Evolutionary conservation across 2,113 vertebrate genomes (phyloP).

Genomic region (Micromys minutus): DNA sequence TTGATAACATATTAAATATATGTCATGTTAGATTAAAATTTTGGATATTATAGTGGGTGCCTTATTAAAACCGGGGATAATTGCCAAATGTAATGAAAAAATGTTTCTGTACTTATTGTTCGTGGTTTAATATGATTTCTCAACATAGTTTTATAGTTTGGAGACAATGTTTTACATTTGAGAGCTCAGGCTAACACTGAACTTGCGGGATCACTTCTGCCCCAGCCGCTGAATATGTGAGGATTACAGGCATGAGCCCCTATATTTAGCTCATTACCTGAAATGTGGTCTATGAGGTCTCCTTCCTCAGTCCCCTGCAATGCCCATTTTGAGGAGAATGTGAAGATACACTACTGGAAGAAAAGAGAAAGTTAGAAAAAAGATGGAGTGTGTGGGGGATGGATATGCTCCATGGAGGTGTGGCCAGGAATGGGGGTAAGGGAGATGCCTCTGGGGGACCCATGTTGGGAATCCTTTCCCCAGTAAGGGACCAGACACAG

Average conservation of each 20-base stretch:
- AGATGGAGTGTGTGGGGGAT: no score
- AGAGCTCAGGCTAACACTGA: neutral
- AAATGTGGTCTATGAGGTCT: neutral
- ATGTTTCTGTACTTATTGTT: neutral
- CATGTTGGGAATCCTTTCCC: no score
- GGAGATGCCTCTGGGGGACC: no score
- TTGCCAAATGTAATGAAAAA: neutral
- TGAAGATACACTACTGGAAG: no score
- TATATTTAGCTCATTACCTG: neutral
- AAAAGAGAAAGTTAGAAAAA: no score
- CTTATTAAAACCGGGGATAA: neutral
- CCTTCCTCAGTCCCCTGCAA: neutral
- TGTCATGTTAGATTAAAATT: neutral
- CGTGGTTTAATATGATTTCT: neutral
- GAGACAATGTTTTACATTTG: neutral
- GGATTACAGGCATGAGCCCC: neutral
- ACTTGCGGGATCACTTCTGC: neutral
- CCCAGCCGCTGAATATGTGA: neutral
- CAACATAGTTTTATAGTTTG: neutral
- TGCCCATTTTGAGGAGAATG: neutral
- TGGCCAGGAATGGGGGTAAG: no score
- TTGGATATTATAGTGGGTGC: neutral
- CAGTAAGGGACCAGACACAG: no score
- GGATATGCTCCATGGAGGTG: no score
- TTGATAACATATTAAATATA: neutral